Percentiles rank a stretch among this genome's conserved stretches.
These are phyloP conservation scores for Eptesicus fuscus DNA, from an alignment of 2,113 vertebrate species.

Conservation along the genomic window DNA sequence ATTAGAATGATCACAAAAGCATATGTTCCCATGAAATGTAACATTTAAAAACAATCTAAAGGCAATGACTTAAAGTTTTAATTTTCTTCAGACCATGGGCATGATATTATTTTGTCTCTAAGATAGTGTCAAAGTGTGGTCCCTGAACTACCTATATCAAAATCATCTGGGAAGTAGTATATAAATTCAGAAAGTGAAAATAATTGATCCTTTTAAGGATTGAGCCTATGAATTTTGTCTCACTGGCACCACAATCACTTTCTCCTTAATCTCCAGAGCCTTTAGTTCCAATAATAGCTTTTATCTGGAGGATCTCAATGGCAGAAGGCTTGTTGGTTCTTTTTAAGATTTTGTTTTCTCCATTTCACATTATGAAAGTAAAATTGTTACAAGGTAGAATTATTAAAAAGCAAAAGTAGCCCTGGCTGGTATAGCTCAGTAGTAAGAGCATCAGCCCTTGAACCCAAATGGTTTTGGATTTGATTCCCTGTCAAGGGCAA, in stretches of 20 bases:
- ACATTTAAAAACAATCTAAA: conserved; percentile 32
- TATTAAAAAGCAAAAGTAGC: background rate
- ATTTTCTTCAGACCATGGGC: conserved; percentile 11
- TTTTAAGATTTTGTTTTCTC: background rate
- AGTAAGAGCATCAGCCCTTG: no score
- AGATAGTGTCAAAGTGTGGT: background rate
- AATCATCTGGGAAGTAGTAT: background rate
- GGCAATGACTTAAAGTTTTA: conserved; percentile 5
- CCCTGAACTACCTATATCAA: background rate
- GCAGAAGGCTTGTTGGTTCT: background rate
- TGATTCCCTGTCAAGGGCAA: no score
- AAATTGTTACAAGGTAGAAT: background rate
- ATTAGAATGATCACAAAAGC: conserved; percentile 39
- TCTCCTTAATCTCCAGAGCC: background rate
- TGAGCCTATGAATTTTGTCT: background rate
- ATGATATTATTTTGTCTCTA: background rate
- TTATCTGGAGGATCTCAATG: conserved; percentile 12
- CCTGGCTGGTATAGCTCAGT: no score
- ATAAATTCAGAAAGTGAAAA: background rate
- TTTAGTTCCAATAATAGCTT: conserved; percentile 20
- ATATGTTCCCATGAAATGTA: conserved; percentile 26
- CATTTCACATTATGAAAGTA: background rate
- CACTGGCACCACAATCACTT: background rate
- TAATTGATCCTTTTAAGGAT: background rate
- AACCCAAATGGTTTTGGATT: no score